Base-by-base conservation (phyloP, 2,888 invertebrate species). In the Lithophane semibrunnea region DNA sequence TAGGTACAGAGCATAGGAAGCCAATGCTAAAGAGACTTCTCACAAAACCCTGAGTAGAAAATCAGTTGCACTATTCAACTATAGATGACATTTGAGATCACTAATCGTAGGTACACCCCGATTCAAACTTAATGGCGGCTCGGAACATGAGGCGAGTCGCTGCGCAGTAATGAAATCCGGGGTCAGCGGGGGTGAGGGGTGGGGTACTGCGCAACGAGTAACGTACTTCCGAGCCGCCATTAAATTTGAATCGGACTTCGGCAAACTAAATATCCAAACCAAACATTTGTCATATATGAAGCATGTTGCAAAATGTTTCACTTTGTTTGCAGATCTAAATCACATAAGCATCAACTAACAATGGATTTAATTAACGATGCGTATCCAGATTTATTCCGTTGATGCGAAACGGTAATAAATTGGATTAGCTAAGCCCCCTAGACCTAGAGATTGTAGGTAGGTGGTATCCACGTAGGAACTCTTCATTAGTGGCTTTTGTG, bases 381-480 rank as follows among this genome's bases (percentile, higher is more conserved):
- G n/a, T 56, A 64, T 78, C 79, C 13, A 49, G 56, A 44, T 37
- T 37, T 80, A 44, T 58, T 64, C 80, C 63, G 18, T 44, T 78
- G 63, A 72, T 44, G 77, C 80, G 80, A n/a, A 58, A 64, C 80
- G 29, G n/a, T 79, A 56, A 64, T 52, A 79, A 78, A 78, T 72
- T 2, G 29, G 72, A 79, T 79, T 72, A 79, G 18, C 12, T 49
- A 56, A 70, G 42, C 47, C 52, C 52, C 13, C 49, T 47, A n/a
- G 42, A 52, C n/a, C 54, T 24, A 29, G 42, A 70, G 21, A 52
- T 52, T 52, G 18, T 52, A 9, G 21, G 21, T 52, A 52, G 21
- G 9, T 52, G 52, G 52, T 52, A 52, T 52, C 52, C 13, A 24
- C 29, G 29, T 49, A 44, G 12, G 9, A 16, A 65, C 10, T 66